phyloP scores from a whole-genome alignment of 2,888 invertebrate species.

The Leptinotarsa rubiginosa region DNA sequence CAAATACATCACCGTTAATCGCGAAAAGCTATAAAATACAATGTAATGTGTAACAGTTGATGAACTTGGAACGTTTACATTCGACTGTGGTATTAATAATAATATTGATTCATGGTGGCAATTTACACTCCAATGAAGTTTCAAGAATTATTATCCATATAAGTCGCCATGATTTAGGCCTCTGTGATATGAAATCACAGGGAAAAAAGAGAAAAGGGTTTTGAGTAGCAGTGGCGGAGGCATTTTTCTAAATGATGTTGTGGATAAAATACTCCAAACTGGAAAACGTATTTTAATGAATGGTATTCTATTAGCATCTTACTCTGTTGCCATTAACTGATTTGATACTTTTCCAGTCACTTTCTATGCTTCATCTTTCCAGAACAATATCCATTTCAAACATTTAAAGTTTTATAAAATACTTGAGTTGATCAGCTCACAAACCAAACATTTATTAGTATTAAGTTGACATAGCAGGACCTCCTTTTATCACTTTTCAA shows the following conservation, averaged over 20 bases:
- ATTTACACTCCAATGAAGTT: constrained; percentile 52
- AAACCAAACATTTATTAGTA: too few relatives aligned
- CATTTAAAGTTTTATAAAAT: too few relatives aligned
- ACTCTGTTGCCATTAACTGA: too few relatives aligned
- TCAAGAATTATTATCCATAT: constrained; percentile 56
- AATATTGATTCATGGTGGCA: constrained; percentile 55
- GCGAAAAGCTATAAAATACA: constrained; percentile 13
- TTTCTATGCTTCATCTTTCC: too few relatives aligned
- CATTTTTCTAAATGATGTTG: neutral
- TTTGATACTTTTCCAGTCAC: too few relatives aligned
- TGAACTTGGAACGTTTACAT: constrained; percentile 28
- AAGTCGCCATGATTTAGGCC: constrained; percentile 54
- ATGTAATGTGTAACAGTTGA: constrained; percentile 4
- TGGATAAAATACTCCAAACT: too few relatives aligned
- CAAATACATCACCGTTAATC: neutral
- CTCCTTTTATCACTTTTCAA: too few relatives aligned
- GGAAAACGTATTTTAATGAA: too few relatives aligned
- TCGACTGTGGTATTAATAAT: constrained; percentile 49
- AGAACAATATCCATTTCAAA: too few relatives aligned
- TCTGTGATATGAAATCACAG: constrained; percentile 32
- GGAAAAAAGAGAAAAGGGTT: neutral
- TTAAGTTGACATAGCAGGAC: too few relatives aligned
- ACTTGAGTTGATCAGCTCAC: too few relatives aligned
- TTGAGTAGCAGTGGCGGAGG: neutral
- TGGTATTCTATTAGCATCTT: too few relatives aligned